A percentile compares a stretch with the other conserved stretches of the same genome.
phyloP scores from a whole-genome alignment of 37 sponge, comb jelly and placozoan species.

The Aphrocallistes beatrix region DNA sequence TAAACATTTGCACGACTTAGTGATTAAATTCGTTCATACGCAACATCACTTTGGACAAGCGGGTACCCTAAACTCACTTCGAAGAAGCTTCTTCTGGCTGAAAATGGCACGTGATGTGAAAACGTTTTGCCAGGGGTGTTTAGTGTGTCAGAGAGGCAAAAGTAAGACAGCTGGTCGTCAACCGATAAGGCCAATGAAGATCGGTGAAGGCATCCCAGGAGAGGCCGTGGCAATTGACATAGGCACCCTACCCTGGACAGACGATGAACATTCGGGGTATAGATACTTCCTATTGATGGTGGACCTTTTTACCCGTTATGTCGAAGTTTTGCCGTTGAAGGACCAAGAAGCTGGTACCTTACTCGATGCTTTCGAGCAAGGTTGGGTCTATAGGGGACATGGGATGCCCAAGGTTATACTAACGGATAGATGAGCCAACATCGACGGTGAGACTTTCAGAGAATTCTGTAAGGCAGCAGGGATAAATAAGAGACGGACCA shows the following conservation, averaged over 20 bases:
- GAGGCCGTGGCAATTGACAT: not conserved
- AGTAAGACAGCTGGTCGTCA: not conserved
- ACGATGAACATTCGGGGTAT: not conserved
- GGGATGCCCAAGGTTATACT: not conserved
- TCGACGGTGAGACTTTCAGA: not conserved
- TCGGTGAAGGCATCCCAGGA: not conserved
- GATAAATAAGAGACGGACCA: not conserved
- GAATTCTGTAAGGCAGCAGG: not conserved
- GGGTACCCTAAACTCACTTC: not conserved
- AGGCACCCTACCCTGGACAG: not conserved
- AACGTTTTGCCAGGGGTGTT: not conserved
- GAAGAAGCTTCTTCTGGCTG: not conserved
- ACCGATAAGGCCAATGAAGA: not conserved
- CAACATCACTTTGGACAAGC: slow-evolving; percentile 12
- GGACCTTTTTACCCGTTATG: not conserved
- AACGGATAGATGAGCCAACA: not conserved
- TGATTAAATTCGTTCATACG: not conserved
- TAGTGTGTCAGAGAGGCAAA: not conserved
- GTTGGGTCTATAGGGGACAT: slow-evolving; percentile 3
- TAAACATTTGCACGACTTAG: not conserved
- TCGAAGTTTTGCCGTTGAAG: not conserved
- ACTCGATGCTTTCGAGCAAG: not conserved
- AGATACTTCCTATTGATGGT: slow-evolving; percentile 18
- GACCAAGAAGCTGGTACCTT: not conserved
- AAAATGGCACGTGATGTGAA: not conserved